These are phyloP conservation scores for Apaloderma vittatum DNA, from an alignment of 2,113 vertebrate genomes.

Conservation along the genomic window DNA sequence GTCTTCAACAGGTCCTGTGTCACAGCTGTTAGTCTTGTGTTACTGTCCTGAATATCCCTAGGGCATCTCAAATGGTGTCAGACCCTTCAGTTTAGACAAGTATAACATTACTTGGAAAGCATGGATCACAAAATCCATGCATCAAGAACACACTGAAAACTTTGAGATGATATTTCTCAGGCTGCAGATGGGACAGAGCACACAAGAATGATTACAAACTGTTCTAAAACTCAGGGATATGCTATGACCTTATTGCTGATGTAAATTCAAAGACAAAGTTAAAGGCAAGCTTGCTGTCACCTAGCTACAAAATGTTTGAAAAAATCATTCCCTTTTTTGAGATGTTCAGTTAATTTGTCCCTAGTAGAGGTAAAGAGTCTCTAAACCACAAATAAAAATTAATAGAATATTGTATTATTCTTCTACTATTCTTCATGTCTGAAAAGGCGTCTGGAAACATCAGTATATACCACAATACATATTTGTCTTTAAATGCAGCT, in stretches of 20 bases:
- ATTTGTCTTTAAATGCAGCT: not conserved
- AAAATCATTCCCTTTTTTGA: not conserved
- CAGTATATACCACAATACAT: not conserved
- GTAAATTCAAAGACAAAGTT: not conserved
- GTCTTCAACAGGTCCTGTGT: not conserved
- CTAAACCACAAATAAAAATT: not conserved
- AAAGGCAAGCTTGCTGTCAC: not conserved
- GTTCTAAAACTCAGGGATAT: not conserved
- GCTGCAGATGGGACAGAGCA: not conserved
- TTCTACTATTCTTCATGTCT: not conserved
- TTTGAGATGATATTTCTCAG: not conserved
- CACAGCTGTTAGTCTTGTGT: not conserved
- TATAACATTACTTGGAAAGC: not conserved
- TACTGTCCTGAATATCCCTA: not conserved
- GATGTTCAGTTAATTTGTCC: not conserved
- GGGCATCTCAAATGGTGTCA: not conserved
- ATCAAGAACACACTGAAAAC: not conserved
- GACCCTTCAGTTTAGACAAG: not conserved
- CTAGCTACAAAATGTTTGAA: not conserved
- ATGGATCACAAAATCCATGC: not conserved
- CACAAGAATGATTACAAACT: not conserved
- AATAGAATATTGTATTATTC: not conserved
- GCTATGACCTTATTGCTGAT: not conserved
- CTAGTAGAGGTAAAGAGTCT: not conserved
- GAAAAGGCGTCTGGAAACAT: not conserved